These are phyloP conservation scores for Halocynthia aurantium DNA, from an alignment of 23 tunicate species.

Conservation along the genomic window DNA sequence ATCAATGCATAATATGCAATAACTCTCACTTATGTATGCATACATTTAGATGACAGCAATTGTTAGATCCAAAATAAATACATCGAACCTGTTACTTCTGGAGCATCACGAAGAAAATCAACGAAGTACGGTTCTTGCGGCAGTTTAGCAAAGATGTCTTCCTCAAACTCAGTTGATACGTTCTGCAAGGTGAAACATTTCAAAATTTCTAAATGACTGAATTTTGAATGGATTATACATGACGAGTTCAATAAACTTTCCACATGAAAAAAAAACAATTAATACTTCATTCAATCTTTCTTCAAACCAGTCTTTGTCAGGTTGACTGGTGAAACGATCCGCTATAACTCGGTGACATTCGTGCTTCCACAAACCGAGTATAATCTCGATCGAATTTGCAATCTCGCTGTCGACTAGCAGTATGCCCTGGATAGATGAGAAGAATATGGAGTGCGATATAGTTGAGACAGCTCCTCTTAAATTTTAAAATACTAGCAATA, in stretches of 20 bases:
- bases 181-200: no score
- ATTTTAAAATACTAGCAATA: no score
- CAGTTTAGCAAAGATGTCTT: conserved; percentile 33
- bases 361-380: conserved; percentile 71
- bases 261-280: no score
- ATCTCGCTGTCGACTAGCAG: conserved; percentile 32
- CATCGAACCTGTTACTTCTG: conserved; percentile 69
- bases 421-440: conserved; percentile 28
- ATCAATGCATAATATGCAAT: no score
- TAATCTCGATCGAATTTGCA: conserved; percentile 9
- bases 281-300: conserved; percentile 35
- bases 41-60: no score
- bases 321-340: conserved; percentile 68
- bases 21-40: no score
- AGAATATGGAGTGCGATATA: no score
- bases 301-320: conserved; percentile 76
- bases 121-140: conserved; percentile 60
- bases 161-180: conserved; percentile 43
- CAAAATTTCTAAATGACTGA: no score
- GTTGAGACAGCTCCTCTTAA: no score
- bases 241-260: background rate
- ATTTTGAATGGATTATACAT: background rate
- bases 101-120: conserved; percentile 79
- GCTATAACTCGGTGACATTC: no score
- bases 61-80: no score